A percentile compares a stretch with the other conserved stretches of the same genome.
Evolutionary conservation across 1,140 invertebrate genomes (phyloP).

Genomic region (Aplysia californica): DNA sequence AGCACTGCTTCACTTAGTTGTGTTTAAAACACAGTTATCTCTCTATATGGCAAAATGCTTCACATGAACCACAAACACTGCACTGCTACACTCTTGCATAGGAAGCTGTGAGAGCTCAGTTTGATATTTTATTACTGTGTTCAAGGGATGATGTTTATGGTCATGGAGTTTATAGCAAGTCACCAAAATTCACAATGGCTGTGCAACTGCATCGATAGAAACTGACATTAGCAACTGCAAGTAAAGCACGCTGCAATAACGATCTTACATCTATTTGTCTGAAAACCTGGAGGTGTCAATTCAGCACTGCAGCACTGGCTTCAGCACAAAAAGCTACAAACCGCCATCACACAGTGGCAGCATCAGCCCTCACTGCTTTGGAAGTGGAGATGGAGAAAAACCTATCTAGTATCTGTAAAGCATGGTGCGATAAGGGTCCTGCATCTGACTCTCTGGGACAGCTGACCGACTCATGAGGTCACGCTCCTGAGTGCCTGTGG

Average conservation of each 20-base stretch:
- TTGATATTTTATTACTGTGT: too few species aligned
- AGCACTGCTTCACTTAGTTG: too few species aligned
- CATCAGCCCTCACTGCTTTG: not conserved
- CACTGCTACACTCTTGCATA: too few species aligned
- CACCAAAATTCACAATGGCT: too few species aligned
- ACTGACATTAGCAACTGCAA: not conserved
- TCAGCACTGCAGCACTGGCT: not conserved
- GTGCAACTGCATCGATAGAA: not conserved
- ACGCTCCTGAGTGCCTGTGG: slow-evolving; percentile 46
- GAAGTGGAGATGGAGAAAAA: not conserved
- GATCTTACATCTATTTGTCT: not conserved
- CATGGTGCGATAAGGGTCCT: slow-evolving; percentile 63
- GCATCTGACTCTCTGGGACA: slow-evolving; percentile 47
- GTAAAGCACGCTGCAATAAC: not conserved
- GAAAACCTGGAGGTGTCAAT: not conserved
- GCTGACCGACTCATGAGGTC: slow-evolving; percentile 53
- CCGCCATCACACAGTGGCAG: not conserved
- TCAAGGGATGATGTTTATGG: too few species aligned
- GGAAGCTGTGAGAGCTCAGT: too few species aligned
- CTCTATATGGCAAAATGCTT: too few species aligned
- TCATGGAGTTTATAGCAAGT: too few species aligned
- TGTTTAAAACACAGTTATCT: too few species aligned
- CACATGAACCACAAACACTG: too few species aligned
- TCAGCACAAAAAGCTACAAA: not conserved
- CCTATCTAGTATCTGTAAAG: slow-evolving; percentile 47